phyloP scores from a whole-genome alignment of 2,888 invertebrate genomes.

The Rhingia campestris region DNA sequence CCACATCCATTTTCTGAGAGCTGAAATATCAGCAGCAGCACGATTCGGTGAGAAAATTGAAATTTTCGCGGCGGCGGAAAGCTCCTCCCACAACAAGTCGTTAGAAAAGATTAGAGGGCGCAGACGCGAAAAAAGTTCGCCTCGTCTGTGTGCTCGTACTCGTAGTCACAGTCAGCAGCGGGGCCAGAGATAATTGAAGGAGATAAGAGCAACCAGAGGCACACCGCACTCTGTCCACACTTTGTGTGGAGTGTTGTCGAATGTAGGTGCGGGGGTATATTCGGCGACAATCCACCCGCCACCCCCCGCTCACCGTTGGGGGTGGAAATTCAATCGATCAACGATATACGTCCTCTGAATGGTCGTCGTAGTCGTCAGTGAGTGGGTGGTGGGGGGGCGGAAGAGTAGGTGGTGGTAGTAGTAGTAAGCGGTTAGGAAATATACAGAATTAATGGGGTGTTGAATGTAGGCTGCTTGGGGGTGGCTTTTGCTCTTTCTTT shows the following conservation, averaged over 20 bases:
- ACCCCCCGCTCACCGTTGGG: conserved; percentile 8
- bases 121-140: conserved; percentile 71
- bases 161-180: conserved; percentile 42
- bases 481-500: conserved; percentile 53
- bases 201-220: conserved; percentile 80
- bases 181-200: conserved; percentile 80
- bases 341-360: conserved; percentile 71
- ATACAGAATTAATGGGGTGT: conserved; percentile 69
- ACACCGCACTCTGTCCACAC: conserved; percentile 70
- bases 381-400: conserved; percentile 44
- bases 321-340: conserved; percentile 72
- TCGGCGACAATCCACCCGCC: conserved; percentile 40
- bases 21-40: conserved; percentile 29
- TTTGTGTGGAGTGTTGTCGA: conserved; percentile 31
- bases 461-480: conserved; percentile 47
- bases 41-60: conserved; percentile 41
- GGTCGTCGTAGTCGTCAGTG: conserved; percentile 51
- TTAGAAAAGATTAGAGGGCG: conserved; percentile 63
- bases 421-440: conserved; percentile 45
- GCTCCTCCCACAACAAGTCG: conserved; percentile 70
- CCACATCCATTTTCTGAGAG: conserved; percentile 68
- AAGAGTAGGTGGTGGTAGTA: conserved; percentile 1
- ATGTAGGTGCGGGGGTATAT: conserved; percentile 40
- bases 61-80: conserved; percentile 59
- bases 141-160: conserved; percentile 39